These are phyloP conservation scores for Dryocosmus kuriphilus DNA, from an alignment of 2,888 invertebrate genomes.

Conservation along the genomic window DNA sequence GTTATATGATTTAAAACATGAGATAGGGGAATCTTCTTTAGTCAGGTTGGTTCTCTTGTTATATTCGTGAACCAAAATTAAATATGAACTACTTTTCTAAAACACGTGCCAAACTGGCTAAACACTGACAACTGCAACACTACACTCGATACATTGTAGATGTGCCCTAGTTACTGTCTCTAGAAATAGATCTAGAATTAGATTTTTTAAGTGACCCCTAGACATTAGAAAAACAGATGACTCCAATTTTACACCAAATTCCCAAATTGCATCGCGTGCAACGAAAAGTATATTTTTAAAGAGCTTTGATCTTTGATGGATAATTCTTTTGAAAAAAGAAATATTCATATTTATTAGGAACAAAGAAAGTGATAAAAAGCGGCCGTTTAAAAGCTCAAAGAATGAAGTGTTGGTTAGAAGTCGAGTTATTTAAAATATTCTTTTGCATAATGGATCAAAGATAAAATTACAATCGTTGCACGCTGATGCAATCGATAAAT, in stretches of 20 bases:
- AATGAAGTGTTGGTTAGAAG: conserved; percentile 2
- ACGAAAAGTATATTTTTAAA: background rate
- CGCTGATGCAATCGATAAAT: conserved; percentile 23
- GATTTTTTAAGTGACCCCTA: conserved; percentile 20
- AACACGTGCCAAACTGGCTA: background rate
- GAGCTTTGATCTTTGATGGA: background rate
- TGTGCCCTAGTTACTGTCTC: conserved; percentile 56
- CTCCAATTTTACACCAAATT: conserved; percentile 3
- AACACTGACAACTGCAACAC: conserved; percentile 51
- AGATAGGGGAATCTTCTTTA: too few relatives aligned
- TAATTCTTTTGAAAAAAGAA: background rate
- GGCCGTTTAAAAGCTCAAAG: background rate
- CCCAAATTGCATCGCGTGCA: background rate
- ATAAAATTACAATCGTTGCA: conserved; percentile 25
- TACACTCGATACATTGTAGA: conserved; percentile 57
- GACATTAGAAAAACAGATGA: conserved; percentile 16
- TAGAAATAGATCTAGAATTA: conserved; percentile 56
- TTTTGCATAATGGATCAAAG: conserved; percentile 1
- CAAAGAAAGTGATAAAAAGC: background rate
- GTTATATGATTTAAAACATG: too few relatives aligned
- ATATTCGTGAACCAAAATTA: background rate
- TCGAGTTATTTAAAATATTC: conserved; percentile 17
- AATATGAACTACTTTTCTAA: conserved; percentile 5
- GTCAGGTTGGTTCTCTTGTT: too few relatives aligned
- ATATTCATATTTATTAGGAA: background rate